Evolutionary conservation across 2,888 invertebrate genomes (phyloP).

Genomic region (Callosobruchus maculatus): DNA sequence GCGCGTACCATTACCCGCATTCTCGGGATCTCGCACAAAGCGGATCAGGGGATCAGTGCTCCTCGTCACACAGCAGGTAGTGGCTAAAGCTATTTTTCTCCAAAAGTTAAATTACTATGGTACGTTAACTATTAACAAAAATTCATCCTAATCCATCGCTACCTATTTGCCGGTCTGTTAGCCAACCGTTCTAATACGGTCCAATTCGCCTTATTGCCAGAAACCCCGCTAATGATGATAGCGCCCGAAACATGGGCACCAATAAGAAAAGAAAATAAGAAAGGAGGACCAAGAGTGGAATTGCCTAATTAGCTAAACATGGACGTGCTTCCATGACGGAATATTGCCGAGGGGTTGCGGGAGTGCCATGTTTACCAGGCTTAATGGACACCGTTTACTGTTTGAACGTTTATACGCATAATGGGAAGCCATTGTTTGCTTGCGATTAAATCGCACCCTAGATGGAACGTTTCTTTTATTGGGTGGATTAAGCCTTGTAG

Average conservation of each 20-base stretch:
- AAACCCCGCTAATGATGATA: neutral
- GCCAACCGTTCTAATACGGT: neutral
- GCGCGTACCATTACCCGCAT: too few species aligned
- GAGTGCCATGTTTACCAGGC: neutral
- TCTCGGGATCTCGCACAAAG: too few species aligned
- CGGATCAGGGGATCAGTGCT: too few species aligned
- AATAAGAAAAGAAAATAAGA: slow-evolving; percentile 6
- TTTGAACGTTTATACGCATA: neutral
- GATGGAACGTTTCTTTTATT: neutral
- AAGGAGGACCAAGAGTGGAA: slow-evolving; percentile 22
- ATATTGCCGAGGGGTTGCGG: neutral
- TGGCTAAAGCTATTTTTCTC: too few species aligned
- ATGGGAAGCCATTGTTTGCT: neutral
- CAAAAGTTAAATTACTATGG: too few species aligned
- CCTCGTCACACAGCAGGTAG: too few species aligned
- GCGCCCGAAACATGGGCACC: neutral
- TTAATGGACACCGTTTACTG: neutral
- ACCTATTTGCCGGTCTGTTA: too few species aligned
- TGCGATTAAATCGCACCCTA: neutral
- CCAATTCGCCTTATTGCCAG: neutral
- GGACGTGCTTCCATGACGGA: slow-evolving; percentile 12
- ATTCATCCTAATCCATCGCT: too few species aligned
- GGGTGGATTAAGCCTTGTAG: neutral
- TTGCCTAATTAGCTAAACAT: slow-evolving; percentile 25
- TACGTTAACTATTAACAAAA: too few species aligned